These are phyloP conservation scores for Lycopodina hypogea DNA, from an alignment of 37 sponge, comb jelly and placozoan genomes.

Conservation along the genomic window DNA sequence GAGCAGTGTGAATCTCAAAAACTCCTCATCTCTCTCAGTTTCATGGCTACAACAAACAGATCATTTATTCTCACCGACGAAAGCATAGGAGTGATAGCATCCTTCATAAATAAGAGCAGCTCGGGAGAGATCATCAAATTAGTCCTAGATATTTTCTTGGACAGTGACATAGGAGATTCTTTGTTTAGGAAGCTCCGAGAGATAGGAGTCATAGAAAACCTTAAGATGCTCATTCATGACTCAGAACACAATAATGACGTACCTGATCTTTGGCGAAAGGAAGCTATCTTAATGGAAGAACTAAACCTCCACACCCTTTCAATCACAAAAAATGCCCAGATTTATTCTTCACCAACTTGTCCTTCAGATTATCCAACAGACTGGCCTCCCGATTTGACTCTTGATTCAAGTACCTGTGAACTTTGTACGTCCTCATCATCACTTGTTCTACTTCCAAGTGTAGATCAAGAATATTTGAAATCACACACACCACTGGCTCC, in stretches of 20 bases:
- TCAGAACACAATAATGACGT: neutral
- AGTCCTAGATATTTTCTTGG: slow-evolving; percentile 51
- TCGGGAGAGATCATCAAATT: slow-evolving; percentile 57
- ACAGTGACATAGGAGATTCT: slow-evolving; percentile 45
- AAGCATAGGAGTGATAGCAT: slow-evolving; percentile 17
- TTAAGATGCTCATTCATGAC: slow-evolving; percentile 35
- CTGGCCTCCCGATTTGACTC: slow-evolving; percentile 10
- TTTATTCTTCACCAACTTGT: neutral
- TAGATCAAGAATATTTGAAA: slow-evolving; percentile 25
- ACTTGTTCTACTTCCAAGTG: neutral
- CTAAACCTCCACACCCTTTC: slow-evolving; percentile 52
- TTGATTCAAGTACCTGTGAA: neutral
- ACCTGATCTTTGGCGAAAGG: slow-evolving; percentile 65
- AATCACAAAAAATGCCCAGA: neutral
- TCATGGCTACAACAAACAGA: slow-evolving; percentile 59
- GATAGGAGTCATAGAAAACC: slow-evolving; percentile 12
- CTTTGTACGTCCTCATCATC: neutral
- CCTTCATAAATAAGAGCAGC: slow-evolving; percentile 27
- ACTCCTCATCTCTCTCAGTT: slow-evolving; percentile 64
- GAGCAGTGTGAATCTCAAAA: slow-evolving; percentile 63
- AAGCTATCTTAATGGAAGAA: slow-evolving; percentile 59
- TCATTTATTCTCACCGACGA: slow-evolving; percentile 39
- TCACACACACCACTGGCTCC: slow-evolving; percentile 44
- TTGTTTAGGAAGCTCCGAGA: slow-evolving; percentile 18
- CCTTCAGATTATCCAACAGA: neutral